Evolutionary conservation across 1,140 invertebrate species (phyloP).

Genomic region (Drosophila murphyi): DNA sequence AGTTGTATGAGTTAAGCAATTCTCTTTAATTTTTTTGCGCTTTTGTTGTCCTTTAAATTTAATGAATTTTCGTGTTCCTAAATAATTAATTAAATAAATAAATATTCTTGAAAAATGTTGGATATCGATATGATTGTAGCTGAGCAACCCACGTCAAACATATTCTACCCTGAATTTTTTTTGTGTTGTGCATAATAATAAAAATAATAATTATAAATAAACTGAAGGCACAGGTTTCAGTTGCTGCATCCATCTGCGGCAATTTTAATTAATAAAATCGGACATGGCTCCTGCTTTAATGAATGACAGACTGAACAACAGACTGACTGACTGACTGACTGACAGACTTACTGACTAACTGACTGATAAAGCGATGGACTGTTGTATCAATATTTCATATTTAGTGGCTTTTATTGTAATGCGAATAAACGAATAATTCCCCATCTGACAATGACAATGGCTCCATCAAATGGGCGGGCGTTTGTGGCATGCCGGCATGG

Average conservation of each 20-base stretch:
- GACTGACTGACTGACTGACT: neutral
- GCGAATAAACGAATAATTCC: neutral
- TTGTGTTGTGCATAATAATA: neutral
- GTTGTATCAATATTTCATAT: constrained; percentile 43
- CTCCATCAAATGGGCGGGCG: neutral
- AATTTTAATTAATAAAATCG: constrained; percentile 45
- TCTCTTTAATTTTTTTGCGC: too few species aligned
- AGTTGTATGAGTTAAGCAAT: too few species aligned
- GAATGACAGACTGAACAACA: neutral
- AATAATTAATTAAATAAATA: too few species aligned
- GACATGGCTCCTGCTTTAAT: constrained; percentile 32
- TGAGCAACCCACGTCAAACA: too few species aligned
- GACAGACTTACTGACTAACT: constrained; percentile 2
- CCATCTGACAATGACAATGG: constrained; percentile 20
- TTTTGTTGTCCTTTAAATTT: too few species aligned
- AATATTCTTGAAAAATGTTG: too few species aligned
- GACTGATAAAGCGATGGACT: neutral
- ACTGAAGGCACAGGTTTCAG: neutral
- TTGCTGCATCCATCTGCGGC: constrained; percentile 17
- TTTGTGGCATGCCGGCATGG: too few species aligned
- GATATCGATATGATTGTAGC: too few species aligned
- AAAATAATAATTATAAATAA: neutral
- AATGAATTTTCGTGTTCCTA: too few species aligned
- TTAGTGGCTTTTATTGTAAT: constrained; percentile 38
- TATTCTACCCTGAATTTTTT: neutral